A percentile compares a stretch with the other conserved stretches of the same genome.
Conservation (phyloP, 2,888 invertebrate species). For the Beris morrisii region DNA sequence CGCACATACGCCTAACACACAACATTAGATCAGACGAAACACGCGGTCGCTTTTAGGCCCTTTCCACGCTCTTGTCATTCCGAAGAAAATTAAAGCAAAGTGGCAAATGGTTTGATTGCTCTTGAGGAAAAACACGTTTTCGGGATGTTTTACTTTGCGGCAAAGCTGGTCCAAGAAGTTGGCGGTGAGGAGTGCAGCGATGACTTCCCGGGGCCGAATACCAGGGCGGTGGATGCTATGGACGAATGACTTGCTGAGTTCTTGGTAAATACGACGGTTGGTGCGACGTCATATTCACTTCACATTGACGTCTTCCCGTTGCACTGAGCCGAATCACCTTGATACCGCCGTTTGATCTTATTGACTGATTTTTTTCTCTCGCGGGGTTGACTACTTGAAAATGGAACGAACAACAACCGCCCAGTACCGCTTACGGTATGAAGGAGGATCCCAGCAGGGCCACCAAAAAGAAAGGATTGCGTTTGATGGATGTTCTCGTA, state of each 20-base stretch:
- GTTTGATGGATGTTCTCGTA: no score
- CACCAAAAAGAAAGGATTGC: slow-evolving; percentile 11
- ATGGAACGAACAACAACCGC: slow-evolving; percentile 7
- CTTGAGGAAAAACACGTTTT: slow-evolving; percentile 35
- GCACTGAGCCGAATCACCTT: slow-evolving; percentile 11
- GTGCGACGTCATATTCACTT: slow-evolving; percentile 3
- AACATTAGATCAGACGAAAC: no score
- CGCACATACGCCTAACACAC: no score
- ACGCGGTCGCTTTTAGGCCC: slow-evolving; percentile 27
- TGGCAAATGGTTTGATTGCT: slow-evolving; percentile 38
- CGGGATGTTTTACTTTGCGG: slow-evolving; percentile 33
- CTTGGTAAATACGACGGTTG: slow-evolving; percentile 33
- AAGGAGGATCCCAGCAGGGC: slow-evolving; percentile 12
- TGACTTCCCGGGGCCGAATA: not conserved
- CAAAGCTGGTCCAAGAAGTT: slow-evolving; percentile 25
- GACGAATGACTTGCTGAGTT: slow-evolving; percentile 34
- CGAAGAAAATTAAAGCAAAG: slow-evolving; percentile 35
- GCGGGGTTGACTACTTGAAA: slow-evolving; percentile 23
- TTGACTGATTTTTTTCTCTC: slow-evolving; percentile 1
- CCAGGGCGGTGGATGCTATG: not conserved
- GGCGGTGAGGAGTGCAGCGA: slow-evolving; percentile 14
- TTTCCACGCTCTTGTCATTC: slow-evolving; percentile 16
- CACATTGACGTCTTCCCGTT: not conserved
- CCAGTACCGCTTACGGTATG: not conserved
- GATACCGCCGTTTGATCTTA: slow-evolving; percentile 14